A percentile compares a stretch with the other conserved stretches of the same genome.
These are phyloP conservation scores for Oxyteleia sp. DNA, from an alignment of 2,888 invertebrate genomes.

Conservation along the genomic window DNA sequence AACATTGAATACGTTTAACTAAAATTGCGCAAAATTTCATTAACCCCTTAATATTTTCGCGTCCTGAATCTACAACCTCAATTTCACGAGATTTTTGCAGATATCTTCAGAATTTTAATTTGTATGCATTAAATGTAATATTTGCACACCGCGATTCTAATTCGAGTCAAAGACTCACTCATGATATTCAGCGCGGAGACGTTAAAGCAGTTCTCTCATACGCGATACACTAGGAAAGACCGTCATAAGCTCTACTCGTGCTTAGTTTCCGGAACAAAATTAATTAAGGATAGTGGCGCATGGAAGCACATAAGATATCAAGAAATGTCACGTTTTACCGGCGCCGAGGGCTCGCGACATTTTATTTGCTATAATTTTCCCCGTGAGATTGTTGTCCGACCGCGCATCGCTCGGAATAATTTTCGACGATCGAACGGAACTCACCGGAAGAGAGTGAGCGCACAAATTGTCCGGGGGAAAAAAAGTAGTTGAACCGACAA, in stretches of 20 bases:
- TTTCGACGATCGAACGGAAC: not conserved
- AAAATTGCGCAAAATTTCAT: too few relatives aligned
- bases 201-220: slow-evolving; percentile 36
- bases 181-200: slow-evolving; percentile 35
- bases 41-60: too few relatives aligned
- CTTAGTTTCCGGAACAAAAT: slow-evolving; percentile 79
- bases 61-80: too few relatives aligned
- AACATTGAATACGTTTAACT: too few relatives aligned
- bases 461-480: not conserved
- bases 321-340: slow-evolving; percentile 60
- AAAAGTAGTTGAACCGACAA: slow-evolving; percentile 4
- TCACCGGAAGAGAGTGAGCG: not conserved
- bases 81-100: too few relatives aligned
- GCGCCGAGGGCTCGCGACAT: not conserved
- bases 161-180: slow-evolving; percentile 41
- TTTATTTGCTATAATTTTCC: not conserved
- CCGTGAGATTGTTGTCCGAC: slow-evolving; percentile 1
- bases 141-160: slow-evolving; percentile 40
- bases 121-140: slow-evolving; percentile 48
- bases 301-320: slow-evolving; percentile 76
- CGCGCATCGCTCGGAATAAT: not conserved
- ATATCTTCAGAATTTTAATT: too few relatives aligned
- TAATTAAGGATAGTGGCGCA: slow-evolving; percentile 79
- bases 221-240: slow-evolving; percentile 70
- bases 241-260: slow-evolving; percentile 77